phyloP scores from a whole-genome alignment of 2,113 vertebrate species.

The Echinops telfairi region DNA sequence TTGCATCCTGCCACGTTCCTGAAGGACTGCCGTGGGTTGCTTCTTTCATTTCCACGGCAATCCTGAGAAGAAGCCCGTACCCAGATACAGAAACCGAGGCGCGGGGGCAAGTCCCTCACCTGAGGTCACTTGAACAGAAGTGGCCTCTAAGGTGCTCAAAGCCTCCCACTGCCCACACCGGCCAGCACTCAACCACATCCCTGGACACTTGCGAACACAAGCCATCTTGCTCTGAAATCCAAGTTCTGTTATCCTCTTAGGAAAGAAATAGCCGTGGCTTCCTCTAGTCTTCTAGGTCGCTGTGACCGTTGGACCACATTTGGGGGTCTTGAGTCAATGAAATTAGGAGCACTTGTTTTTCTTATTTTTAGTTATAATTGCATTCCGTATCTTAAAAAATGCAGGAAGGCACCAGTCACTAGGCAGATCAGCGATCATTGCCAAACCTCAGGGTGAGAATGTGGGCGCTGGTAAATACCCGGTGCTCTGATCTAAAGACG shows the following conservation, averaged over 20 bases:
- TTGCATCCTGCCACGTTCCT: background rate
- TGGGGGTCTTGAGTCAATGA: background rate
- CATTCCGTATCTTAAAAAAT: slow-evolving; percentile 46
- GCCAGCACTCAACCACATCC: background rate
- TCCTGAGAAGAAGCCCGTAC: background rate
- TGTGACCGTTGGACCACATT: background rate
- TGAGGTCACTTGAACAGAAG: background rate
- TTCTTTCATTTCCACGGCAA: background rate
- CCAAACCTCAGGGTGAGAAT: slow-evolving; percentile 50
- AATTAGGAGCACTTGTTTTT: background rate
- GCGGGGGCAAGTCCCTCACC: background rate
- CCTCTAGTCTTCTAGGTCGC: background rate
- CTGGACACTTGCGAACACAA: background rate
- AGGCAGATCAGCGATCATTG: slow-evolving; percentile 60
- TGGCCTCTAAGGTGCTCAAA: background rate
- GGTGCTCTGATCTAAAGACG: slow-evolving; percentile 58
- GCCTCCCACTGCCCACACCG: background rate
- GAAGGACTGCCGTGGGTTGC: background rate
- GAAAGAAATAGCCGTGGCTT: background rate
- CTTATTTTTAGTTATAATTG: slow-evolving; percentile 50
- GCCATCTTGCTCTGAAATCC: background rate
- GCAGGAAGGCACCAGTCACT: background rate
- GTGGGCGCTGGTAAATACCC: slow-evolving; percentile 41
- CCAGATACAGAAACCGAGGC: background rate
- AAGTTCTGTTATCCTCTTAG: background rate